phyloP scores from a whole-genome alignment of 1,140 invertebrate species.

The Varroa destructor region DNA sequence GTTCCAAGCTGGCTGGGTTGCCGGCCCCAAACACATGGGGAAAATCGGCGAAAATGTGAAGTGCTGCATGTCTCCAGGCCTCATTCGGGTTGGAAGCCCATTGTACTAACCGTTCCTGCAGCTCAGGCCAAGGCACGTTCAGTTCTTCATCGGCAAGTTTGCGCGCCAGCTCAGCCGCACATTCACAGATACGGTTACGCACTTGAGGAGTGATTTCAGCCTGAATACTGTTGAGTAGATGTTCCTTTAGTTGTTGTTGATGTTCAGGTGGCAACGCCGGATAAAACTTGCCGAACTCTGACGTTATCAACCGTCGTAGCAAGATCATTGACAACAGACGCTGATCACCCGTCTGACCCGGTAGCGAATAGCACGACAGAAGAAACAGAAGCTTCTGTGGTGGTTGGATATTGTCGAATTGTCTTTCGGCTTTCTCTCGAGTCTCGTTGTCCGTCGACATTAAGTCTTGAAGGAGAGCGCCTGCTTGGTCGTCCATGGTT shows the following conservation, averaged over 20 bases:
- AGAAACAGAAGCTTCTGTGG: constrained; percentile 26
- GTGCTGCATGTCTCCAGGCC: constrained; percentile 75
- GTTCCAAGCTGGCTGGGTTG: constrained; percentile 43
- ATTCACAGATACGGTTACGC: constrained; percentile 81
- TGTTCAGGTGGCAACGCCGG: constrained; percentile 61
- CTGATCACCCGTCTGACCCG: constrained; percentile 64
- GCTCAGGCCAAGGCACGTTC: constrained; percentile 91
- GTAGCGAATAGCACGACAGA: constrained; percentile 12
- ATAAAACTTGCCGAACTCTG: constrained; percentile 78
- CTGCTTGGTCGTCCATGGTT: constrained; percentile 23
- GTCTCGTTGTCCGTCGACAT: constrained; percentile 25
- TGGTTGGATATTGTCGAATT: constrained; percentile 4
- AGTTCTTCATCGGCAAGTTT: constrained; percentile 90
- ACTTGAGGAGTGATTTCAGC: constrained; percentile 58
- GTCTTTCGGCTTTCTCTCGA: constrained; percentile 3
- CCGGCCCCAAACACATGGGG: background rate
- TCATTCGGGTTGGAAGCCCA: constrained; percentile 68
- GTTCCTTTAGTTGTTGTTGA: constrained; percentile 66
- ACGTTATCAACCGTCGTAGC: constrained; percentile 69
- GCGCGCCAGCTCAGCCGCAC: constrained; percentile 79
- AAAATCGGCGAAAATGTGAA: constrained; percentile 69
- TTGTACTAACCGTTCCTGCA: constrained; percentile 88
- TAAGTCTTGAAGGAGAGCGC: background rate
- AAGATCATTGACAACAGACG: constrained; percentile 48
- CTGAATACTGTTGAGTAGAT: constrained; percentile 67